These are phyloP conservation scores for Phainopepla nitens DNA, from an alignment of 2,113 vertebrate species.

Conservation along the genomic window DNA sequence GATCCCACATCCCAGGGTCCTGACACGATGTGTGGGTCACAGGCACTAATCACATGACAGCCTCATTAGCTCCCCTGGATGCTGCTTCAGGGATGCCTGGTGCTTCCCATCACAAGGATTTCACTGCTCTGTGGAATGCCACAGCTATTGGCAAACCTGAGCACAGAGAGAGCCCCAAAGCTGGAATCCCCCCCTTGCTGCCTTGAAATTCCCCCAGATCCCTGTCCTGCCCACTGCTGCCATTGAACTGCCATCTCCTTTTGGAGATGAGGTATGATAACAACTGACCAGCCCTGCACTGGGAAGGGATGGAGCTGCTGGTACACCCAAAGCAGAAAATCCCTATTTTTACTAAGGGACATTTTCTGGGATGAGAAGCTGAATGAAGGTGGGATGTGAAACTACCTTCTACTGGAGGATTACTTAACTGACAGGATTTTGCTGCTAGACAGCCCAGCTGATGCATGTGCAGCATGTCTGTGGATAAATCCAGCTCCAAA, in stretches of 20 bases:
- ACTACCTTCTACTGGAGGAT: not conserved
- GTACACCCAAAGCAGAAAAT: accelerated
- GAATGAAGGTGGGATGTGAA: not conserved
- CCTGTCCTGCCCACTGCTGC: not conserved
- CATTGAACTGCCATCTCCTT: not conserved
- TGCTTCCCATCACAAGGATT: not conserved
- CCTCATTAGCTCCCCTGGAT: not conserved
- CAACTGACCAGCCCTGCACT: not conserved
- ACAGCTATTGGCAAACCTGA: not conserved
- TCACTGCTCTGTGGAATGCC: not conserved
- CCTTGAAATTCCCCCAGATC: not conserved
- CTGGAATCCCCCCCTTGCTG: not conserved
- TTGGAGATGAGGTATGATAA: not conserved
- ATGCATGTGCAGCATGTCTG: not conserved
- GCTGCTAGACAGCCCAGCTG: not conserved
- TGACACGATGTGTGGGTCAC: accelerated
- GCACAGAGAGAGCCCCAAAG: not conserved
- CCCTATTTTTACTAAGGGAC: accelerated
- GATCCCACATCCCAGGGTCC: not conserved
- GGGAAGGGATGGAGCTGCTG: not conserved
- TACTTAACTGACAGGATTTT: not conserved
- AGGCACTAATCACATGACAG: not conserved
- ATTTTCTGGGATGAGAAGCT: not conserved
- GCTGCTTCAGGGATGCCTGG: not conserved
- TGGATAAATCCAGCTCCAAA: not conserved